Evolutionary conservation across 2,888 invertebrate genomes (phyloP).

Genomic region (Trissolcus japonicus): DNA sequence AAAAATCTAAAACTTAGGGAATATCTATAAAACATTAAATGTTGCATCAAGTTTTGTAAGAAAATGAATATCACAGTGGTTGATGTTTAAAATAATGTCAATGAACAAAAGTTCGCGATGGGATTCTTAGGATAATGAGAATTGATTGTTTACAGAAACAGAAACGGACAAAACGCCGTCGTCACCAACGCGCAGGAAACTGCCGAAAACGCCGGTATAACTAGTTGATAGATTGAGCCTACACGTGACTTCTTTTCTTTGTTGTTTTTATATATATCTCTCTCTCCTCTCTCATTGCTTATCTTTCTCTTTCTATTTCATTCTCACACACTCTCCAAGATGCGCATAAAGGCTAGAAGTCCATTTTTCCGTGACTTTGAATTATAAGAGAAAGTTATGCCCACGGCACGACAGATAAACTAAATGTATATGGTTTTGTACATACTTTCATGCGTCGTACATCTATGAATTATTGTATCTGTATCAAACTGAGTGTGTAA

Average conservation of each 20-base stretch:
- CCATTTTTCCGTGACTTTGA: conserved; percentile 54
- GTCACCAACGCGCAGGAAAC: conserved; percentile 94
- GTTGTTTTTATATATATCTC: conserved; percentile 72
- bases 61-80: too few relatives aligned
- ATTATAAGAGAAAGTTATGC: conserved; percentile 56
- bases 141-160: conserved; percentile 82
- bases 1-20: too few relatives aligned
- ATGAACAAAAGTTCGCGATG: background rate
- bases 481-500: conserved; percentile 53
- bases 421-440: conserved; percentile 57
- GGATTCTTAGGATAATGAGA: background rate
- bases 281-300: conserved; percentile 77
- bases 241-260: conserved; percentile 80
- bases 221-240: conserved; percentile 78
- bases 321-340: conserved; percentile 61
- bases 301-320: conserved; percentile 70
- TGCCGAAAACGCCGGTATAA: conserved; percentile 98
- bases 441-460: conserved; percentile 57
- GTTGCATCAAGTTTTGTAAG: too few relatives aligned
- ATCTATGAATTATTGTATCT: conserved; percentile 46
- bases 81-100: too few relatives aligned
- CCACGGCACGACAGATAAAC: conserved; percentile 57
- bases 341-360: conserved; percentile 58
- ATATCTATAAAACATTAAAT: too few relatives aligned
- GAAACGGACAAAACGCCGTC: conserved; percentile 92